These are phyloP conservation scores for Halictus ligatus DNA, from an alignment of 2,888 invertebrate species.

Conservation along the genomic window DNA sequence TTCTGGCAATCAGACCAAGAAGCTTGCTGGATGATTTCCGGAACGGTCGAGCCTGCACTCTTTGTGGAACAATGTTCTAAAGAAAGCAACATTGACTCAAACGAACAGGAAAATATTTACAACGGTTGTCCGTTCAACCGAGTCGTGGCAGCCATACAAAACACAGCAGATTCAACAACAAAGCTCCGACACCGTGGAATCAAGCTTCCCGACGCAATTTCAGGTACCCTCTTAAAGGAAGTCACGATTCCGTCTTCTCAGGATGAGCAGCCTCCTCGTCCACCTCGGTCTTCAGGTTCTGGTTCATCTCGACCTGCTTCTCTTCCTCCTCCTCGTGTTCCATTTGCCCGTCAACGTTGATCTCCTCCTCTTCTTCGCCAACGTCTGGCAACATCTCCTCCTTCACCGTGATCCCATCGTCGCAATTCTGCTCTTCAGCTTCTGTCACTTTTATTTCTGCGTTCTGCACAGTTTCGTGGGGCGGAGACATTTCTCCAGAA, in stretches of 20 bases:
- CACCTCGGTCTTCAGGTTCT: constrained; percentile 49
- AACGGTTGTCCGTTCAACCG: background rate
- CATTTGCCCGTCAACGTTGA: constrained; percentile 71
- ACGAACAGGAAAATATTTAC: background rate
- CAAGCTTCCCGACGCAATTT: background rate
- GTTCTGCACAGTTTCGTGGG: constrained; percentile 33
- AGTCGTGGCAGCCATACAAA: background rate
- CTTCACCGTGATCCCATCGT: constrained; percentile 70
- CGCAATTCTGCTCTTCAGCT: constrained; percentile 30
- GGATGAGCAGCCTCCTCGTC: constrained; percentile 34
- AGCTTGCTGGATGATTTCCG: background rate
- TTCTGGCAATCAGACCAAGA: no score
- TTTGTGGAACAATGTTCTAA: background rate
- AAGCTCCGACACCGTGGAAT: background rate
- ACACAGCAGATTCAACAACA: background rate
- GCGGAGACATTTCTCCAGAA: constrained; percentile 34
- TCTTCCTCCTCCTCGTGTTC: constrained; percentile 49
- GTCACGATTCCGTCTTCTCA: constrained; percentile 55
- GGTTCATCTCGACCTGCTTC: constrained; percentile 38
- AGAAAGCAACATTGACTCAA: background rate
- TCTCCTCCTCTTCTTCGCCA: constrained; percentile 65
- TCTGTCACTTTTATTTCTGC: constrained; percentile 41
- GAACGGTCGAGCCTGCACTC: background rate
- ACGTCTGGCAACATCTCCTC: constrained; percentile 71
- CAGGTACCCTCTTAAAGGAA: background rate